These are phyloP conservation scores for Ophion ventricosus DNA, from an alignment of 2,888 invertebrate species.

Conservation along the genomic window DNA sequence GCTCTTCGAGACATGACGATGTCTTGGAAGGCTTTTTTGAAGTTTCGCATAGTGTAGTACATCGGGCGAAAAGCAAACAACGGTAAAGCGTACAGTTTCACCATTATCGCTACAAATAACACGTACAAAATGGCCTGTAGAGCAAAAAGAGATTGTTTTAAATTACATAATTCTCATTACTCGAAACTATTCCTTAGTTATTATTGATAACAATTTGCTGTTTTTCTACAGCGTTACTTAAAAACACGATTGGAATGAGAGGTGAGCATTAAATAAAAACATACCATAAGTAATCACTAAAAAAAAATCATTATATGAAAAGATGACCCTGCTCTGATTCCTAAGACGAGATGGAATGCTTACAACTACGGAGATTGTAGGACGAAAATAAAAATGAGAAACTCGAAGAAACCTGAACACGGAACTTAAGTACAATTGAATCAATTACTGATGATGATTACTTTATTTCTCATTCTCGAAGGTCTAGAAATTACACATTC, in stretches of 20 bases:
- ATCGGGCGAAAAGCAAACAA: constrained; percentile 99
- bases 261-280: not conserved
- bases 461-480: not conserved
- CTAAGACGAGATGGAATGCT: not conserved
- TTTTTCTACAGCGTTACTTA: not conserved
- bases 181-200: not conserved
- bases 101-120: constrained; percentile 97
- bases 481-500: not conserved
- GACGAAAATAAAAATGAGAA: no score
- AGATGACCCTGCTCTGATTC: not conserved
- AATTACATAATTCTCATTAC: not conserved
- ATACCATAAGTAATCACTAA: not conserved
- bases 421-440: no score
- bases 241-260: not conserved
- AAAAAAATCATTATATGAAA: not conserved
- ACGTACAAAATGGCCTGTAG: constrained; percentile 91
- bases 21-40: constrained; percentile 98
- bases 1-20: constrained; percentile 98
- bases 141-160: constrained; percentile 26
- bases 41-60: constrained; percentile 99
- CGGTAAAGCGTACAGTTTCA: constrained; percentile 97
- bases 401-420: no score
- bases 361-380: not conserved
- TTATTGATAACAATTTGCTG: not conserved
- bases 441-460: no score